Evolutionary conservation across 2,113 vertebrate genomes (phyloP), one percentile per base, ranked within the genome.

Genomic region (Prolemur simus): DNA sequence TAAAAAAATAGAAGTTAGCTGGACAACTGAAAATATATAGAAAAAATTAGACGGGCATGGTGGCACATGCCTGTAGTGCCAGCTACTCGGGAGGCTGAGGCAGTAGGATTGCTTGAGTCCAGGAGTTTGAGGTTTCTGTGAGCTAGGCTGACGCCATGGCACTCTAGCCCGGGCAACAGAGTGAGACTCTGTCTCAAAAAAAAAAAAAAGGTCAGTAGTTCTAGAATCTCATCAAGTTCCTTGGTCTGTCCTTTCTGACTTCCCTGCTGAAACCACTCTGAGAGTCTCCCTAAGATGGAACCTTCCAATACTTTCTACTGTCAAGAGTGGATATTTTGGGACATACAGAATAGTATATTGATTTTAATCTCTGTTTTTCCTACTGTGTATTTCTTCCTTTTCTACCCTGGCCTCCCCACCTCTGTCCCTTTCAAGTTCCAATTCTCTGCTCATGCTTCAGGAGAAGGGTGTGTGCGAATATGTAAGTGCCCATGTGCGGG

Each of bases 191-290:
- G 6, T 42, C 42, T 42, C 42, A 42, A 42, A 42, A 42, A 42
- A 42, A 42, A 42, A 42, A 42, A 42, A 47, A n/a, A 32, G 52
- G 42, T 42, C 2, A 9, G 27, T 0, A 1, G 15, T 13, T 13
- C 64, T 27, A 7, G 29, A 34, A 80, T n/a, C 54, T 86, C 39
- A 29, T 23, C 32, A 29, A 49, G 20, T 6, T 14, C 32, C 25
- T 34, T 6, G 54, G 25, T n/a, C 18, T 73, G 45, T 56, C 54
- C 73, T 80, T 42, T 89, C 63, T 29, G 47, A 58, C 39, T 54
- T 20, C 39, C 20, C 25, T 76, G 5, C 29, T 63, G 78, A 63
- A 37, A 52, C 12, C 60, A 63, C 3, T 23, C 18, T 37, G 21
- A n/a, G 63, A 88, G 39, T 18, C 73, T 73, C 47, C 64, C 83